Evolutionary conservation across 2,113 vertebrate genomes (phyloP).

Genomic region (Mus musculus): GRCm39 chr4:41494001-41494500

Average conservation of each 20-base stretch:
- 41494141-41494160: constrained; percentile 21
- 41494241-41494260: constrained; percentile 42
- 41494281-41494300: background rate
- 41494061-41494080: background rate
- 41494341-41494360: background rate
- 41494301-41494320: background rate
- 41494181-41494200: background rate
- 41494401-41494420: background rate
- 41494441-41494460: background rate
- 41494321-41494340: too few relatives aligned
- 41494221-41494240: background rate
- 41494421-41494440: background rate
- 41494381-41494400: background rate
- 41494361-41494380: background rate
- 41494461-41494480: background rate
- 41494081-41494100: constrained; percentile 30
- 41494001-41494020: constrained; percentile 75
- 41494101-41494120: constrained; percentile 59
- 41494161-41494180: background rate
- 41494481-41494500: too few relatives aligned
- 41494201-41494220: constrained; percentile 8
- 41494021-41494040: constrained; percentile 35
- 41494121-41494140: constrained; percentile 63
- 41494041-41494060: constrained; percentile 45
- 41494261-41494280: constrained; percentile 35